Base-by-base conservation (phyloP, 2,797 vertebrate species). In the Arvicola amphibius region DNA sequence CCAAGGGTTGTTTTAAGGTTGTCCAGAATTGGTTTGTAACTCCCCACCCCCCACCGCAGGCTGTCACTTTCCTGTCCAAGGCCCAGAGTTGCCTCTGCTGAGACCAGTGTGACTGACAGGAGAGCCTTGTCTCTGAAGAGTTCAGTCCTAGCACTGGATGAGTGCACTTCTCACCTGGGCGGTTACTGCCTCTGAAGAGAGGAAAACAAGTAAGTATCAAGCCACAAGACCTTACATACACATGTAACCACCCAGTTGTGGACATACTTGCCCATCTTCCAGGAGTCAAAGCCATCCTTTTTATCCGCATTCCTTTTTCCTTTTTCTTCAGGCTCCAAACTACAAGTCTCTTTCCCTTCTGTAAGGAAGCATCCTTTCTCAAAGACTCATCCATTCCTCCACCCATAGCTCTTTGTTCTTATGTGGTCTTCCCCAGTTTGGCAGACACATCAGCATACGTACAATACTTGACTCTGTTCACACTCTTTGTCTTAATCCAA, bases 381-480 rank as follows among this genome's bases (percentile, higher is more conserved):
- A 74, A 46, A 23, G 21, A 69, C 34, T 23, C 29, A 48, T 73
- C 29, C 17, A 8, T 11, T 6, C 23, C 48, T 71, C 3, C 7
- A 11, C 2, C 25, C 4, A 56, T 40, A 78, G 48, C 11, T 67
- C 59, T 83, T 89, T 25, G 6, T 29, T 90, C 7, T 85, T 43
- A 40, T 79, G 89, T 56, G 19, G 8, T 65, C 89, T 91, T 93
- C 46, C 46, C 51, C 40, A 93, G 69, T 85, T 88, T 46, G 79
- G 76, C 40, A 88, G 80, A 69, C 56, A 79, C n/a, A 5, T 53
- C 56, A 79, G 29, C 53, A 71, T 25, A 34, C 27, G 32, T 69
- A 17, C 43, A 61, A 32, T 25, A 56, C 34, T 27, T 10, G 29
- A 77, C 6, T n/a, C 6, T 61, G 17, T 69, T 67, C n/a, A 84